These are phyloP conservation scores for Anas platyrhynchos DNA, from an alignment of 2,113 vertebrate species.

Conservation along the genomic window DNA sequence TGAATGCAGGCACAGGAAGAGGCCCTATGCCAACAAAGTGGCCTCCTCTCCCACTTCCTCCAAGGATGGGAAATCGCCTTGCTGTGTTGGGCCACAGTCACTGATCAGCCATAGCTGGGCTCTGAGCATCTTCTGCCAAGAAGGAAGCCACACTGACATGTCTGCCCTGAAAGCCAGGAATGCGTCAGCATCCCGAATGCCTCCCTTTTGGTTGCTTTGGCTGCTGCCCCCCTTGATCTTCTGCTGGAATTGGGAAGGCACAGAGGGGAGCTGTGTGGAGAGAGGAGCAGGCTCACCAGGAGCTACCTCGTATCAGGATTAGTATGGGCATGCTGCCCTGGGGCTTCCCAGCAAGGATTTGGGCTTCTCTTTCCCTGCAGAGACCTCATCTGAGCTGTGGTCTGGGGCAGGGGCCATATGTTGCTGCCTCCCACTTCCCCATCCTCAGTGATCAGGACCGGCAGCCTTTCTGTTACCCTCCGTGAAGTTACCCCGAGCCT, in stretches of 20 bases:
- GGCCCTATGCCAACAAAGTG: background rate
- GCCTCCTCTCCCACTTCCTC: background rate
- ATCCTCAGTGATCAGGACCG: background rate
- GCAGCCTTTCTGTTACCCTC: background rate
- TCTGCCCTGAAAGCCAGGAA: background rate
- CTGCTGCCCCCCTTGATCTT: background rate
- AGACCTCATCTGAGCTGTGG: rapidly evolving
- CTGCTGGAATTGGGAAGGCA: background rate
- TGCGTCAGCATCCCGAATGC: background rate
- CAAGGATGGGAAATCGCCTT: too few species aligned
- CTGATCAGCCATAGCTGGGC: background rate
- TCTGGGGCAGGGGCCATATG: background rate
- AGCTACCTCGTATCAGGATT: background rate
- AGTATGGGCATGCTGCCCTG: background rate
- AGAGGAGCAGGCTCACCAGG: rapidly evolving
- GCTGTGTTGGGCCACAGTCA: background rate
- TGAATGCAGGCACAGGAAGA: background rate
- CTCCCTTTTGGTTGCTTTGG: background rate
- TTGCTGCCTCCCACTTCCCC: background rate
- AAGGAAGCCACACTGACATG: background rate
- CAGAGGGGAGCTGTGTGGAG: background rate
- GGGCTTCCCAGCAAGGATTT: background rate
- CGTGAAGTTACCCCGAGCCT: background rate
- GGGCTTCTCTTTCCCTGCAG: background rate
- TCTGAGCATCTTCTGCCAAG: background rate